Evolutionary conservation across 2,113 vertebrate species (phyloP), one percentile per base, ranked within the genome.

Genomic region (Odocoileus virginianus): DNA sequence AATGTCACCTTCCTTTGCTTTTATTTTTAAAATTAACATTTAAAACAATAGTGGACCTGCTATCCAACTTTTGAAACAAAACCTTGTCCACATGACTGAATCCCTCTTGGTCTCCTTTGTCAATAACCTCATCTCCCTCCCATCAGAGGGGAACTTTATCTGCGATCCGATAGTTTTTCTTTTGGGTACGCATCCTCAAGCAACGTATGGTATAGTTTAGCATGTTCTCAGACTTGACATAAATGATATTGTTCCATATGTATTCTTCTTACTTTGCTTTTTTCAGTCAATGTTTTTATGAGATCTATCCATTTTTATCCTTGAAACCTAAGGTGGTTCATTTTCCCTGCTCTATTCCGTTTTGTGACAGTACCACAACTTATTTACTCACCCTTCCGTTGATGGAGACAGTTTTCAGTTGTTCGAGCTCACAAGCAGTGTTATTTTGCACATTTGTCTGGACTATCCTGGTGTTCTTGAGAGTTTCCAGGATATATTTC

Each of bases 401-500:
- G 79, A 12, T 40, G 45, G 71, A 50, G 47, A 76, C 27, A 27
- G 43, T 74, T 87, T 67, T 78, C 30, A 64, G 27, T 64, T 78
- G 28, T 83, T 91, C 45, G 33, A 1, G 25, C 0, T 85, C 33
- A 67, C 0, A 43, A 40, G 25, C 43, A 7, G n/a, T 74, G 8
- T 71, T 81, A 60, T n/a, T 82, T 83, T 71, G 82, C 61, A 60
- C 23, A 61, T 45, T 82, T 4, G 0, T 16, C 4, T 61, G 3
- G 17, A 36, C 67, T 92, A 1, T 81, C 54, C 45, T 64, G 23
- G 33, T 84, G 21, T 54, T 33, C 57, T 71, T 47, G 19, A 91
- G 87, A 64, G 28, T 87, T 96, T 87, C 83, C 45, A 60, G 67
- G 61, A 14, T 94, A 25, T 85, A 21, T 27, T 94, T 93, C 58